Conservation (phyloP, 2,888 invertebrate genomes). For the Malthinus flaveolus region DNA sequence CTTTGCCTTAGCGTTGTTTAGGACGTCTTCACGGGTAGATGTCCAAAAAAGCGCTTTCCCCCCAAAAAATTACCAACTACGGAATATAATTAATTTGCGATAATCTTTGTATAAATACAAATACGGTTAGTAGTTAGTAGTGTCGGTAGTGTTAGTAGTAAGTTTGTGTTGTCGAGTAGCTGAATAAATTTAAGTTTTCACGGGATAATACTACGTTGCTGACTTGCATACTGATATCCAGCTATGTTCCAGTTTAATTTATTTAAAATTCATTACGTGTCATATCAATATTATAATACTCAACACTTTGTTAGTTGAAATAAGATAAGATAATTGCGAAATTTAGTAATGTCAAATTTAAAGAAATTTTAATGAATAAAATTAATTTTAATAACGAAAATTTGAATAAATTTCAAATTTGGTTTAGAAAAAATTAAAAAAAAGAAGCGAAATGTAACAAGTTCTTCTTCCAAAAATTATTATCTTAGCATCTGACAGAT, state of each 20-base stretch:
- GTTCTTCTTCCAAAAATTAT: slow-evolving; percentile 4
- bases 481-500: slow-evolving; percentile 7
- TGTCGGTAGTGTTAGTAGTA: slow-evolving; percentile 1
- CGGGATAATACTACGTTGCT: slow-evolving; percentile 3
- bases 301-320: slow-evolving; percentile 1
- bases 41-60: too few species aligned
- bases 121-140: background rate
- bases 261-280: slow-evolving; percentile 15
- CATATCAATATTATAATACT: slow-evolving; percentile 13
- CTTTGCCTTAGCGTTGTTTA: too few species aligned
- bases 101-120: too few species aligned
- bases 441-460: background rate
- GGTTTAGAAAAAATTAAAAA: background rate
- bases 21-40: too few species aligned
- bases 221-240: slow-evolving; percentile 12
- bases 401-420: slow-evolving; percentile 1
- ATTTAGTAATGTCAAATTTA: slow-evolving; percentile 1
- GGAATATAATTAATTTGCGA: too few species aligned
- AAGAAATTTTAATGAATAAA: slow-evolving; percentile 1
- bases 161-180: slow-evolving; percentile 6
- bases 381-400: background rate
- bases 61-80: too few species aligned
- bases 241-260: slow-evolving; percentile 16
- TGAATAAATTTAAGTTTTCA: slow-evolving; percentile 7
- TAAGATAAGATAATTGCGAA: background rate